Conservation (phyloP, 2,888 invertebrate species). For the Apodemia zela region DNA sequence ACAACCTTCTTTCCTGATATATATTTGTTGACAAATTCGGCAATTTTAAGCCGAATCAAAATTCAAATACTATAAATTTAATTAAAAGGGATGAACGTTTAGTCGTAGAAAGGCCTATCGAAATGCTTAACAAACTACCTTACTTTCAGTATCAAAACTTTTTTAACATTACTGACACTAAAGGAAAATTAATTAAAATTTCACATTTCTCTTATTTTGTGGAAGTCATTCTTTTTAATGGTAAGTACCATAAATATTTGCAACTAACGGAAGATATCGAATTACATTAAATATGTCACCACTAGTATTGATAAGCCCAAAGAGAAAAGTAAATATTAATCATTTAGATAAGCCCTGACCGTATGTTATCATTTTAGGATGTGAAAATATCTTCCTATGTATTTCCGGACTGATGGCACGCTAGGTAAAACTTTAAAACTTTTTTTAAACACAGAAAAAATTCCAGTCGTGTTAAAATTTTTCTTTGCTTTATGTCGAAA, state of each 20-base stretch:
- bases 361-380: too few relatives aligned
- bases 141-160: neutral
- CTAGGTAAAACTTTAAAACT: too few relatives aligned
- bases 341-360: too few relatives aligned
- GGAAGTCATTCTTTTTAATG: neutral
- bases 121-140: constrained; percentile 9
- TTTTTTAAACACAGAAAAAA: too few relatives aligned
- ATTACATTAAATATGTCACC: neutral
- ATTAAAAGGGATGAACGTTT: neutral
- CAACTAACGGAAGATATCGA: neutral
- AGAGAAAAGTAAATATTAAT: too few relatives aligned
- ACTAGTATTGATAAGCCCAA: neutral
- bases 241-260: neutral
- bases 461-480: too few relatives aligned
- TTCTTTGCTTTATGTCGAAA: too few relatives aligned
- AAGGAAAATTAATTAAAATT: neutral
- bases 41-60: constrained; percentile 8
- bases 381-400: too few relatives aligned
- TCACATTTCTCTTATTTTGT: neutral
- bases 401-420: too few relatives aligned
- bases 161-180: neutral
- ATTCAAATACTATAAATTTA: neutral
- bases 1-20: constrained; percentile 14
- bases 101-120: neutral
- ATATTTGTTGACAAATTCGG: constrained; percentile 1